Evolutionary conservation across 2,797 vertebrate genomes (phyloP).

Genomic region (Masticophis lateralis): DNA sequence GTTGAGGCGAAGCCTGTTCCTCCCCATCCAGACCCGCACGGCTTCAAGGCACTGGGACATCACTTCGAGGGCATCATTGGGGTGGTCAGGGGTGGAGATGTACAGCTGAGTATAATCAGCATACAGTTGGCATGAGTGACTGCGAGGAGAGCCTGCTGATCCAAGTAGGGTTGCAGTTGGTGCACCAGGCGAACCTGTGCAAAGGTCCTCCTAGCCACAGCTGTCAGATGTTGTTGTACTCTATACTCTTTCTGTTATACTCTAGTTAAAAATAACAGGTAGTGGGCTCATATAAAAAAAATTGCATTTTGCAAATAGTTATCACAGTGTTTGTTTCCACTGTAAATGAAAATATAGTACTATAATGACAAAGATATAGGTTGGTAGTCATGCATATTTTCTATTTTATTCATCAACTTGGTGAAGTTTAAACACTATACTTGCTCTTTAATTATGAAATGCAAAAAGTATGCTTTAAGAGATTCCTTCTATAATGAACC

Average conservation of each 20-base stretch:
- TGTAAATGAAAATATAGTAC: neutral
- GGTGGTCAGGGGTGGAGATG: too few relatives aligned
- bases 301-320: neutral
- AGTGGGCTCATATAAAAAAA: neutral
- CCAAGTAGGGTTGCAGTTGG: too few relatives aligned
- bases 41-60: too few relatives aligned
- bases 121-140: too few relatives aligned
- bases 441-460: neutral
- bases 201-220: too few relatives aligned
- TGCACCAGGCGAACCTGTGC: too few relatives aligned
- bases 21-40: too few relatives aligned
- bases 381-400: constrained; percentile 45
- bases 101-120: too few relatives aligned
- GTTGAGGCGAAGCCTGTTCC: too few relatives aligned
- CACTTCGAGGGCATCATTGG: too few relatives aligned
- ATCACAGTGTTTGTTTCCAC: neutral
- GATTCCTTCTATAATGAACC: neutral
- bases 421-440: constrained; percentile 23
- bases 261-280: neutral
- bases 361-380: constrained; percentile 17
- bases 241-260: neutral
- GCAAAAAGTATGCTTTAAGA: neutral
- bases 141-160: too few relatives aligned
- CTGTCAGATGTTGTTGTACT: neutral
- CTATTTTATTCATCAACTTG: constrained; percentile 23